phyloP scores from a whole-genome alignment of 2,888 invertebrate genomes.

The Poecilus cupreus region DNA sequence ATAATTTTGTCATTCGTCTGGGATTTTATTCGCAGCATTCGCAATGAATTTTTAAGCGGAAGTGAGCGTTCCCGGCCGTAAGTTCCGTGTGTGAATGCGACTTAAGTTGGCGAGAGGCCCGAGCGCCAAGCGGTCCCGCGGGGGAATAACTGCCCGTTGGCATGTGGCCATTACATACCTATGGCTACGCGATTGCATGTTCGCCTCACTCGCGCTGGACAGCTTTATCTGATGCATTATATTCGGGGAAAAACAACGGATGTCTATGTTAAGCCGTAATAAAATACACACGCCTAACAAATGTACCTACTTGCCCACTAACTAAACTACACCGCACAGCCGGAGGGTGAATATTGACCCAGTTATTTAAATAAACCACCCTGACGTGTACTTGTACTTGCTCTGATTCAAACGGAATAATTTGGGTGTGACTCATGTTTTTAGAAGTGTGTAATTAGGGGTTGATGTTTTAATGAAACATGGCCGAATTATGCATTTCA shows the following conservation, averaged over 20 bases:
- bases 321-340: background rate
- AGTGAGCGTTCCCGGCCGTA: background rate
- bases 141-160: conserved; percentile 45
- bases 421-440: background rate
- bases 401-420: too few species aligned
- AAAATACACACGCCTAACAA: conserved; percentile 41
- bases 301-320: background rate
- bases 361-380: conserved; percentile 26
- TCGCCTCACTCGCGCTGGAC: conserved; percentile 8
- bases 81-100: too few species aligned
- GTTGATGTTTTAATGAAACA: background rate
- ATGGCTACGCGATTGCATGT: conserved; percentile 51
- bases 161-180: conserved; percentile 55
- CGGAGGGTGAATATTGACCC: conserved; percentile 10
- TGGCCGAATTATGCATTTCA: background rate
- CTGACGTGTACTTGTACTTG: background rate
- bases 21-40: too few species aligned
- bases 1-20: too few species aligned
- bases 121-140: background rate
- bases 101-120: too few species aligned
- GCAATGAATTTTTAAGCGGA: background rate
- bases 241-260: conserved; percentile 53
- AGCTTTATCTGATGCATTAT: conserved; percentile 58
- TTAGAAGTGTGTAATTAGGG: background rate
- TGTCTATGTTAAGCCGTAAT: conserved; percentile 56